Evolutionary conservation across 1,140 invertebrate species (phyloP).

Genomic region (Procambarus virginalis): DNA sequence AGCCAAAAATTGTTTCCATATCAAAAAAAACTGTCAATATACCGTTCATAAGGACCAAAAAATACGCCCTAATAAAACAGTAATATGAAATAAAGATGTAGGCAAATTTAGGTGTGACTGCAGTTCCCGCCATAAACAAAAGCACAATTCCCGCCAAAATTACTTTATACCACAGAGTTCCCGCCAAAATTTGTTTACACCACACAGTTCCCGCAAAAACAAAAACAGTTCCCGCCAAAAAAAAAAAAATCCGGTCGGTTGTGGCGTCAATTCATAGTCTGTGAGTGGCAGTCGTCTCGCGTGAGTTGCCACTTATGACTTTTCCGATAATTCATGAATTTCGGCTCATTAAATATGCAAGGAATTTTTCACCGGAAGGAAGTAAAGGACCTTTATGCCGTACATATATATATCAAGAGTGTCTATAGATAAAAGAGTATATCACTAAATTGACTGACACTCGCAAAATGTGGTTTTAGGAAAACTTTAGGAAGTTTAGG

Average conservation of each 20-base stretch:
- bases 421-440: not conserved
- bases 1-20: too few relatives aligned
- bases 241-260: not conserved
- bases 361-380: constrained; percentile 2
- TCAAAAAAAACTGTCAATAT: too few relatives aligned
- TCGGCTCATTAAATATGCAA: not conserved
- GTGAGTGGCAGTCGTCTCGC: not conserved
- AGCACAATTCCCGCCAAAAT: not conserved
- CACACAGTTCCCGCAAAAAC: not conserved
- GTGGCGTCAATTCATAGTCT: not conserved
- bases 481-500: too few relatives aligned
- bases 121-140: too few relatives aligned
- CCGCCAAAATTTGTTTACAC: not conserved
- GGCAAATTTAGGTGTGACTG: too few relatives aligned
- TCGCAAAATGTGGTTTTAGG: too few relatives aligned
- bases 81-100: too few relatives aligned
- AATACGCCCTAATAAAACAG: too few relatives aligned
- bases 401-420: not conserved
- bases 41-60: too few relatives aligned
- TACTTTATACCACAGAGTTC: not conserved
- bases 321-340: constrained; percentile 13
- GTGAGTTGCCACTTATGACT: not conserved
- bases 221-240: not conserved
- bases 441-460: too few relatives aligned
- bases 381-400: not conserved